phyloP scores from a whole-genome alignment of 2,113 vertebrate genomes.

The Hydrochoerus hydrochaeris region DNA sequence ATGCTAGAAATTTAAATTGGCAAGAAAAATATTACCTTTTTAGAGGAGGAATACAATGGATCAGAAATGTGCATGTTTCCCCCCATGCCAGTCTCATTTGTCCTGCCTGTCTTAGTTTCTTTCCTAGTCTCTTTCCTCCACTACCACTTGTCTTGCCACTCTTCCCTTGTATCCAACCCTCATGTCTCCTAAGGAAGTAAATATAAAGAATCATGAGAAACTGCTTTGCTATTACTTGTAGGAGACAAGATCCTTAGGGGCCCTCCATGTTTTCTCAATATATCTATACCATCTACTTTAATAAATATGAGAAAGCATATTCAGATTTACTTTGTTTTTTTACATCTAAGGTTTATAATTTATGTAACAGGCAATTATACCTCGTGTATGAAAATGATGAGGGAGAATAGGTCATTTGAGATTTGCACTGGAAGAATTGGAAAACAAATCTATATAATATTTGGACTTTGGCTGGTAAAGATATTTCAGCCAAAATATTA shows the following conservation, averaged over 20 bases:
- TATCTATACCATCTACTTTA: background rate
- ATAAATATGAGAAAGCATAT: conserved; percentile 46
- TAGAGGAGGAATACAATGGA: background rate
- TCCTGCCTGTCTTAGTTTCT: background rate
- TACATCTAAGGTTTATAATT: background rate
- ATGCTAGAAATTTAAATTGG: background rate
- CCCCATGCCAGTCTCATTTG: background rate
- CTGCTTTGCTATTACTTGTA: conserved; percentile 27
- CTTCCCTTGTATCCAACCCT: background rate
- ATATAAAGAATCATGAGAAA: conserved; percentile 9
- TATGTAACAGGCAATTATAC: conserved; percentile 13
- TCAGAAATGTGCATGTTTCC: background rate
- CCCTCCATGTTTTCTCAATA: background rate
- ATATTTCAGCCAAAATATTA: conserved; percentile 18
- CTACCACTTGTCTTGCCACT: background rate
- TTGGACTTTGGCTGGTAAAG: conserved; percentile 33
- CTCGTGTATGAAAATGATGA: conserved; percentile 35
- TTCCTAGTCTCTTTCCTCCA: conserved; percentile 31
- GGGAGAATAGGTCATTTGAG: background rate
- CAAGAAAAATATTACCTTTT: conserved; percentile 38
- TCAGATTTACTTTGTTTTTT: conserved; percentile 47
- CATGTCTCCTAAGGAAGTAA: background rate
- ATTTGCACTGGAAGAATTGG: conserved; percentile 4
- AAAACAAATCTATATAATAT: conserved; percentile 26
- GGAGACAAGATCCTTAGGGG: background rate